Evolutionary conservation across 1,140 invertebrate genomes (phyloP), one percentile per base, ranked within the genome.

Genomic region (Pogonomyrmex californicus): DNA sequence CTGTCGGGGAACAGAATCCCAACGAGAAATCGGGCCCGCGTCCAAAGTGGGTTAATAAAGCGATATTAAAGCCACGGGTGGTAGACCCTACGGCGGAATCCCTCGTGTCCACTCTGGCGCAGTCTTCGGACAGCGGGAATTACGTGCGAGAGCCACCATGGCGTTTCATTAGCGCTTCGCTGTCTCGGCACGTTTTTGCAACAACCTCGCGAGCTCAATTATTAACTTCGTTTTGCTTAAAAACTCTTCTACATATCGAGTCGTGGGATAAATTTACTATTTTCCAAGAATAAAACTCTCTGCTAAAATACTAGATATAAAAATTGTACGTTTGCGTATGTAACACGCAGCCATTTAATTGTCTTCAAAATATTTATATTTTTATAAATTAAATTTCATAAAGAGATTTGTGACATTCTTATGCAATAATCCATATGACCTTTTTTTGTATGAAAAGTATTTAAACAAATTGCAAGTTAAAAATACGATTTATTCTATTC

Each of bases 61-160:
- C 92, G 93, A 94, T 94, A 94, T 94, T 94, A 94, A 94, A 94
- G 89, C 91, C 92, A 89, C 90, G 87, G 93, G 94, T 92, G 92
- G 93, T 86, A 77, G 70, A 78, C 81, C 76, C 75, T 66, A 63
- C 7, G 83, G 36, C 77, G 51, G 82, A 82, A 87, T 93, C 92
- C 92, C 92, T 88, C 70, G 82, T 88, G 93, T 94, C 93, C 93
- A 92, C 91, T 89, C 85, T 65, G 66, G 41, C 62, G 62, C 81
- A 88, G 86, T 90, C 90, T 86, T 56, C 73, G 87, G 77, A 63
- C 77, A 85, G 68, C 83, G 87, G 86, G 85, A 93, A 93, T 93
- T 93, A 92, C 91, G 76, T 54, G 77, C n/a, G 56, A 73, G 75
- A 10, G 23, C 86, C 79, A 56, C 88, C 90, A 54, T 88, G 51